Evolutionary conservation across 2,888 invertebrate genomes (phyloP), one percentile per base, ranked within the genome.

Genomic region (Leucophora obtusa): DNA sequence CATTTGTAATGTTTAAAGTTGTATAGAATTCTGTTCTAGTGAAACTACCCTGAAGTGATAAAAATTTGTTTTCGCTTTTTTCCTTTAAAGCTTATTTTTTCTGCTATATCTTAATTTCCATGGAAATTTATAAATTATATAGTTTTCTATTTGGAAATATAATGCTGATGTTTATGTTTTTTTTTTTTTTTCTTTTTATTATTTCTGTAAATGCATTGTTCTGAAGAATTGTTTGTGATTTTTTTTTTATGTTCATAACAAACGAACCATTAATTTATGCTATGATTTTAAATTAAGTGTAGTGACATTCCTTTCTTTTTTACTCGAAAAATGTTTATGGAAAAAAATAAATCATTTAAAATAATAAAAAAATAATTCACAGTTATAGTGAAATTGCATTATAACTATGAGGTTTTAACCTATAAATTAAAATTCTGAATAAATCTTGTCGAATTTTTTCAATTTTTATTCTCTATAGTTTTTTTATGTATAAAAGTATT

Each of bases 241-340:
- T 60, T 56, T 43, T 59, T 60, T 56, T 56, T 71, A 56, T 66
- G 51, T 71, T 79, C 54, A 15, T 6, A 75, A 54, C 73, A 73
- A 83, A 83, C 76, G 75, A 79, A 82, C 78, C 82, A 79, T 82
- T 78, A 83, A 82, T 82, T 82, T 69, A 79, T 75, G 79, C 79
- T 69, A 82, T 80, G 78, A 78, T 82, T 83, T 83, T 65, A 74
- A 82, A 83, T 82, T 83, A 82, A 83, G 75, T 77, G 70, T 80
- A 83, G 79, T 78, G 79, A 56, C 70, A 60, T 58, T 75, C 68
- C 56, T n/a, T 68, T 75, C 51, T 38, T 65, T 33, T 18, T 47
- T 21, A 35, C 8, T n/a, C n/a, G n/a, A 9, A 35, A 9, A 35
- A 35, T 21, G 2, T 35, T 1, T 35, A 10, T 35, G 2, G 10